A percentile compares a stretch with the other conserved stretches of the same genome.
Evolutionary conservation across 2,888 invertebrate genomes (phyloP).

Genomic region (Hypselothyrea guttata): DNA sequence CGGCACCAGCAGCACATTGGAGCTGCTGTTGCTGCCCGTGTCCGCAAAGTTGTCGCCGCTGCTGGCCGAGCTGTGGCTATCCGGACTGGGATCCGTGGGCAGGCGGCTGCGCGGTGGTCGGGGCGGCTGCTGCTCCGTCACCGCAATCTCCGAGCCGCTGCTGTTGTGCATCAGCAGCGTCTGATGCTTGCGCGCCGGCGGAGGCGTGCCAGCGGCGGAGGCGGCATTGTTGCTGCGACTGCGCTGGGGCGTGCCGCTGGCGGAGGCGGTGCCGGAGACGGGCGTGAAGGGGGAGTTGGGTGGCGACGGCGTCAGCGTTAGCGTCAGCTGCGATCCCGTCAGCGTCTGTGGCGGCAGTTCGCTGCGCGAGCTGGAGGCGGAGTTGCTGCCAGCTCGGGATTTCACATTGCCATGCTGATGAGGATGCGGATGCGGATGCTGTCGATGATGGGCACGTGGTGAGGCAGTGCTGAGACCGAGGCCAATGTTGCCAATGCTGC

Average conservation of each 20-base stretch:
- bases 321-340: conserved; percentile 71
- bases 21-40: conserved; percentile 51
- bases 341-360: conserved; percentile 38
- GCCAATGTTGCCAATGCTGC: conserved; percentile 80
- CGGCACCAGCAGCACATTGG: conserved; percentile 83
- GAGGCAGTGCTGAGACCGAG: conserved; percentile 68
- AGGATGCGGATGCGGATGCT: no score
- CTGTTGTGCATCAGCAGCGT: conserved; percentile 82
- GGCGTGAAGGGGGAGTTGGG: conserved; percentile 81
- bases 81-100: conserved; percentile 82
- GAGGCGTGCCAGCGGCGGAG: conserved; percentile 85
- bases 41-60: conserved; percentile 79
- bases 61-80: conserved; percentile 80
- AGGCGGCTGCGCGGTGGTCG: conserved; percentile 76
- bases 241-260: conserved; percentile 78
- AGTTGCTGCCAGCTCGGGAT: conserved; percentile 19
- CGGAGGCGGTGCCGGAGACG: conserved; percentile 44
- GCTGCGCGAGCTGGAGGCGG: conserved; percentile 35
- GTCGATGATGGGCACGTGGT: conserved; percentile 76
- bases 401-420: conserved; percentile 31
- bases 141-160: conserved; percentile 30
- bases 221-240: conserved; percentile 51
- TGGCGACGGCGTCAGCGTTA: conserved; percentile 82
- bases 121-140: conserved; percentile 47
- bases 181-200: conserved; percentile 89